Conservation (phyloP, 2,888 invertebrate species). For the Agrochola litura region DNA sequence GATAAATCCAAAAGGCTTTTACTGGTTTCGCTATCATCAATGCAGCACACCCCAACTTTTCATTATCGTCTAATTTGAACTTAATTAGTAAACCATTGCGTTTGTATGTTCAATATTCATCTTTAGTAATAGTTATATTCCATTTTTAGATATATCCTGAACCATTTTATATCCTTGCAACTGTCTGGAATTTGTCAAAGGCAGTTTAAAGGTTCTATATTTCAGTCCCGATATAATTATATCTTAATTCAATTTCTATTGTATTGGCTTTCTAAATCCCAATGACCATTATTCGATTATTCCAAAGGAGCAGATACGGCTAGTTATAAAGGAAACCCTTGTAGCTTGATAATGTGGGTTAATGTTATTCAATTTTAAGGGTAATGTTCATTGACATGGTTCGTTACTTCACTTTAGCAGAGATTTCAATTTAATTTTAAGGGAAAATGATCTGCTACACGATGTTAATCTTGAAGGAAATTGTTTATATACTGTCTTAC, state of each 20-base stretch:
- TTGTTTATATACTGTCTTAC: background rate
- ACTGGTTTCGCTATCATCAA: background rate
- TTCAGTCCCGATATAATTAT: background rate
- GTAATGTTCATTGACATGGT: slow-evolving; percentile 19
- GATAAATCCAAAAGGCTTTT: background rate
- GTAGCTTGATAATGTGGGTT: slow-evolving; percentile 47
- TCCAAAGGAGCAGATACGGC: slow-evolving; percentile 7
- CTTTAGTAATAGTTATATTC: background rate
- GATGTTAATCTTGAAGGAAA: background rate
- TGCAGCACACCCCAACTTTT: background rate
- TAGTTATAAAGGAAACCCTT: slow-evolving; percentile 29
- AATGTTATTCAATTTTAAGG: slow-evolving; percentile 44
- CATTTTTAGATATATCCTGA: background rate
- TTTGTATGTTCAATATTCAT: background rate
- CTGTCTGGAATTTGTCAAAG: background rate
- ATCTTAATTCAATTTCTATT: slow-evolving; percentile 13
- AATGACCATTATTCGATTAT: slow-evolving; percentile 36
- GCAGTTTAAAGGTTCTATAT: slow-evolving; percentile 3
- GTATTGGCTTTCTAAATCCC: slow-evolving; percentile 2
- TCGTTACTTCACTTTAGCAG: slow-evolving; percentile 25
- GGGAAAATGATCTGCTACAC: background rate
- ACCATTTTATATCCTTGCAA: background rate
- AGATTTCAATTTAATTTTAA: slow-evolving; percentile 31
- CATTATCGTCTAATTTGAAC: background rate
- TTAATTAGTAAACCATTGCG: background rate